phyloP scores from a whole-genome alignment of 2,888 invertebrate species.

The Lysandra bellargus region DNA sequence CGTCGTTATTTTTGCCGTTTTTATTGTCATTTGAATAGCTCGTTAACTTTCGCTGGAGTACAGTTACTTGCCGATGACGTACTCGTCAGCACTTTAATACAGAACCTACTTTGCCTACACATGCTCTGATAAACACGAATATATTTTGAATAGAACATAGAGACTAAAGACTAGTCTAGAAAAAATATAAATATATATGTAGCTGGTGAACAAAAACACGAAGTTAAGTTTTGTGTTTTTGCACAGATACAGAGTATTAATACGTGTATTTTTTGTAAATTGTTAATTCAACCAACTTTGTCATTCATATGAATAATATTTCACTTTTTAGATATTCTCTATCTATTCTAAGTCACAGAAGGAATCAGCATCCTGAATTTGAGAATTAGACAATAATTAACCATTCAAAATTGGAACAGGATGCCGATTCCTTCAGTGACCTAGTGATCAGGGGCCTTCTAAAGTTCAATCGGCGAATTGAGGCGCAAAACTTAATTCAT shows the following conservation, averaged over 20 bases:
- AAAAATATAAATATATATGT: neutral
- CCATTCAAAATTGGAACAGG: too few relatives aligned
- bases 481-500: too few relatives aligned
- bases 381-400: too few relatives aligned
- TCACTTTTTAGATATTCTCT: too few relatives aligned
- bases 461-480: too few relatives aligned
- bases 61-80: conserved; percentile 9
- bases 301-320: too few relatives aligned
- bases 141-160: neutral
- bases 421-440: too few relatives aligned
- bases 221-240: neutral
- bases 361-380: too few relatives aligned
- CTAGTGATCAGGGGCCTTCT: too few relatives aligned
- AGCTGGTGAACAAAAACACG: neutral
- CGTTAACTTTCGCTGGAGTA: conserved; percentile 25
- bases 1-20: conserved; percentile 17
- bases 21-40: conserved; percentile 24
- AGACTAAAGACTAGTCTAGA: neutral
- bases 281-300: too few relatives aligned
- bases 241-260: neutral
- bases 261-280: too few relatives aligned
- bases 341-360: too few relatives aligned
- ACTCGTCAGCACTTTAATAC: conserved; percentile 2
- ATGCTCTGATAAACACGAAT: conserved; percentile 12
- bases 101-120: neutral